Base-by-base conservation (phyloP, 2,113 vertebrate species). In the Corydoras maculifer region DNA sequence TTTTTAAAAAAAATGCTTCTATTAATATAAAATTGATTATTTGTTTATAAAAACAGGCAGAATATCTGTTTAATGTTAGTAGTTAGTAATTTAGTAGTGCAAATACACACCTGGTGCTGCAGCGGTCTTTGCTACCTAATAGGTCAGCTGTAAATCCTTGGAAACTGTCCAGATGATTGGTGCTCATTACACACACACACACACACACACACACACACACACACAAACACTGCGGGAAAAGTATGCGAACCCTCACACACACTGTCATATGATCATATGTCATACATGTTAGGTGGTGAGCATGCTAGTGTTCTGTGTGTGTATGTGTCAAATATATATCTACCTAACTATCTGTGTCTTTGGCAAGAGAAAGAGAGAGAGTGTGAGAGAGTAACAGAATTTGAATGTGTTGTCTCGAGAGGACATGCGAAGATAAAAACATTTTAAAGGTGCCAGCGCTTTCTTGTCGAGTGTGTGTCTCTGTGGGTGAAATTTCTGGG, bases 391-490 rank as follows among this genome's bases (percentile, higher is more conserved):
- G 18, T 58, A 55, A 49, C 35, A 4, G 35, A 69, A 61, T 82
- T 72, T 58, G 25, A 79, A 53, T 75, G 58, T 71, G 73, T 75
- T 72, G 58, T 84, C 82, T 74, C 35, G 74, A 65, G 66, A 67
- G 79, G 78, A 84, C 82, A 85, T 88, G 80, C 85, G 78, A 43
- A 43, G 35, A 43, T 43, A 43, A 43, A 43, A 43, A 43, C 35
- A 43, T 43, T 4, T 43, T 5, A 5, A 43, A 43, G 7, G 35
- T 43, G 71, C 74, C 66, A 64, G 65, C 79, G 58, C 62, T 51
- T 72, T 59, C 57, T 61, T 4, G 58, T 43, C 69, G 67, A 72
- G 49, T 13, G 6, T 64, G 75, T 67, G 66, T 65, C 48, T 73
- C 62, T 48, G 35, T 72, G 69, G 60, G 48, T 72, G 64, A 32